Evolutionary conservation across 2,797 vertebrate genomes (phyloP), one percentile per base, ranked within the genome.

Genomic region (Sphenodon punctatus): DNA sequence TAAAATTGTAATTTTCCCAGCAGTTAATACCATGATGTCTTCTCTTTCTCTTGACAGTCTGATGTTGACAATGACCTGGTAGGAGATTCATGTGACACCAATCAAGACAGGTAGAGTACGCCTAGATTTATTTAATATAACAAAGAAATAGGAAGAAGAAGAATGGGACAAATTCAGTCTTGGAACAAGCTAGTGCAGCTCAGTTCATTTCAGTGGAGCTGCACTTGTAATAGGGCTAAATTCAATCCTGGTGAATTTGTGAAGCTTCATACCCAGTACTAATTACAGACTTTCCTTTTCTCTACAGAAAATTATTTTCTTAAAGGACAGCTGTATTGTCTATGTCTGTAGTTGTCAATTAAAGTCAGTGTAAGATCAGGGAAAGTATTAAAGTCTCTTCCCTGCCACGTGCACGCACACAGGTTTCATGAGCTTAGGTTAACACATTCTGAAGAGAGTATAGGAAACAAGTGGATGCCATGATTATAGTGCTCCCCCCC

Each of bases 1-100:
- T 76, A 75, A 46, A 36, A 53, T 20, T 85, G 19, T 22, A 39
- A 22, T 88, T 64, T 68, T 67, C 16, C 74, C 59, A 39, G 22
- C 60, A 75, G 8, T 64, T 83, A 38, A 65, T 30, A 48, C 9
- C 72, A 71, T 42, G 83, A 48, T 27, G 70, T 74, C 41, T 25
- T 84, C 10, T 43, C 19, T 87, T 92, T 89, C 56, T 85, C 78
- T 89, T 95, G 95, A 56, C 93, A 99, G 99, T 99, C 98, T 0
- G 99, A 99, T 72, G 59, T 98, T 61, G 99, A 99, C 88, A 98
- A 99, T 30, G 99, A 99, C 86, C 95, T 99, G 75, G 97, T 99
- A 61, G 99, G 99, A 92, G 99, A 99, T 91, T 99, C 98, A 60
- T 99, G 99, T 13, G 99, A 99, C 90, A 99, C 99, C 87, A 99